Evolutionary conservation across 2,113 vertebrate species (phyloP).

Genomic region (Engraulis encrasicolus): DNA sequence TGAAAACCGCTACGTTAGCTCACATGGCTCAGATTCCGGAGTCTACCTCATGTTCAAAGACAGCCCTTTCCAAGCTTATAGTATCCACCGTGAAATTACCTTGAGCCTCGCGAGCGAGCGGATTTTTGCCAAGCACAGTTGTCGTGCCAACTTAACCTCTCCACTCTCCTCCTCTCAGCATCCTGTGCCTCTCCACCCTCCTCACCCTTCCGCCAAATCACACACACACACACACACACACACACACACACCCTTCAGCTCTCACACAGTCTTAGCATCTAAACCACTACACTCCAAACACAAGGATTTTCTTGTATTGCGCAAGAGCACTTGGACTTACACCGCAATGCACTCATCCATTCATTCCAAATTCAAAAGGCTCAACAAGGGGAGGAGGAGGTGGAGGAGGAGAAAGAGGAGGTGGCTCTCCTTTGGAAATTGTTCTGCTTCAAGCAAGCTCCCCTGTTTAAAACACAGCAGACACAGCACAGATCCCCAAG

Average conservation of each 20-base stretch:
- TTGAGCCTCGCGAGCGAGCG: too few relatives aligned
- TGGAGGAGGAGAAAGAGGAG: too few relatives aligned
- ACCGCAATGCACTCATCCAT: conserved; percentile 38
- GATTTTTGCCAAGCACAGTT: too few relatives aligned
- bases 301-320: conserved; percentile 19
- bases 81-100: too few relatives aligned
- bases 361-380: conserved; percentile 22
- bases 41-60: too few relatives aligned
- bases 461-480: neutral
- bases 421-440: neutral
- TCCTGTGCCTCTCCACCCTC: neutral
- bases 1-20: too few relatives aligned
- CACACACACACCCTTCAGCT: conserved; percentile 12
- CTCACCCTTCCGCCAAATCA: conserved; percentile 6
- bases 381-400: neutral
- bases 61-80: too few relatives aligned
- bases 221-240: too few relatives aligned
- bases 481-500: neutral
- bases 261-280: conserved; percentile 20
- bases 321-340: conserved; percentile 33
- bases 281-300: conserved; percentile 18
- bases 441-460: neutral
- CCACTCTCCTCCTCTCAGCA: too few relatives aligned
- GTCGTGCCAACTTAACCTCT: too few relatives aligned
- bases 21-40: too few relatives aligned